Percentiles rank a stretch among this genome's conserved stretches.
phyloP scores from a whole-genome alignment of 2,888 invertebrate genomes.

The Cyclophora albipunctata region DNA sequence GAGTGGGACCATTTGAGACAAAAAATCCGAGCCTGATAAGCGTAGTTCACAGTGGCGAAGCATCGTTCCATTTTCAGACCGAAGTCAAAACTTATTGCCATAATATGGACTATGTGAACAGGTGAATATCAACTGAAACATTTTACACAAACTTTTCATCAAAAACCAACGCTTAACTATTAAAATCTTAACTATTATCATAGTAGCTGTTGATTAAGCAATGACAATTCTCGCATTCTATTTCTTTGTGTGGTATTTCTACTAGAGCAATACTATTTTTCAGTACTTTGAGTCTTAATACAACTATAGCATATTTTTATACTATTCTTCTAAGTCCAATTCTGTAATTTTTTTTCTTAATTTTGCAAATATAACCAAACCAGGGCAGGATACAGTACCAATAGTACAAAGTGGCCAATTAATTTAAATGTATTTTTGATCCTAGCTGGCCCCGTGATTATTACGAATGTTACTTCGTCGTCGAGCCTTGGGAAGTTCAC shows the following conservation, averaged over 20 bases:
- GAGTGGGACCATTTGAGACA: slow-evolving; percentile 34
- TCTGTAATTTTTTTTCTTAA: neutral
- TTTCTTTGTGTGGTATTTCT: no score
- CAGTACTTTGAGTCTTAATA: no score
- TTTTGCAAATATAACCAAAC: slow-evolving; percentile 1
- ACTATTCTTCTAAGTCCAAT: no score
- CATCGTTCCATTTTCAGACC: slow-evolving; percentile 48
- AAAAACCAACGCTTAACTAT: no score
- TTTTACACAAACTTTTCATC: neutral
- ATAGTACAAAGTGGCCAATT: neutral
- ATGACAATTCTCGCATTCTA: no score
- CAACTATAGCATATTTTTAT: no score
- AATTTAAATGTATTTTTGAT: slow-evolving; percentile 15
- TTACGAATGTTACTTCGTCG: slow-evolving; percentile 42
- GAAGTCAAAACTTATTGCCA: slow-evolving; percentile 44
- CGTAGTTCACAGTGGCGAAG: slow-evolving; percentile 48
- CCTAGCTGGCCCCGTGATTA: slow-evolving; percentile 55
- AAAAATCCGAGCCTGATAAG: slow-evolving; percentile 43
- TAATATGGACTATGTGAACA: slow-evolving; percentile 18
- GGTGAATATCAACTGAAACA: slow-evolving; percentile 23
- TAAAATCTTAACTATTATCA: no score
- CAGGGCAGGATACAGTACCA: neutral
- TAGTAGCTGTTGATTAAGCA: no score
- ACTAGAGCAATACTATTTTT: no score
- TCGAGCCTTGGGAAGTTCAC: slow-evolving; percentile 56